A percentile compares a stretch with the other conserved stretches of the same genome.
Evolutionary conservation across 2,888 invertebrate species (phyloP).

Genomic region (Luffia ferchaultella): DNA sequence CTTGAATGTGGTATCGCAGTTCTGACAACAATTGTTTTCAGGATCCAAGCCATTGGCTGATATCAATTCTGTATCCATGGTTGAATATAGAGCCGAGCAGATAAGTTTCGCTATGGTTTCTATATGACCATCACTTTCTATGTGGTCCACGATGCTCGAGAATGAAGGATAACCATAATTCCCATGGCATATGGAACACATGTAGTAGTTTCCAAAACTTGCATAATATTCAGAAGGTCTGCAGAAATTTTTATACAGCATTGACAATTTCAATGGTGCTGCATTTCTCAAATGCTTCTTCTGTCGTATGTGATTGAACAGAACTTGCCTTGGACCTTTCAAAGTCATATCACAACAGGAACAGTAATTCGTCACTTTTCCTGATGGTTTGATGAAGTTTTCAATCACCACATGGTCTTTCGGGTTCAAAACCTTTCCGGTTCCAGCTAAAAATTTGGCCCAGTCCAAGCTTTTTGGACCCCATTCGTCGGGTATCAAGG

Average conservation of each 20-base stretch:
- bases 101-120: conserved; percentile 40
- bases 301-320: conserved; percentile 56
- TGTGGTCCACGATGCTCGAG: conserved; percentile 47
- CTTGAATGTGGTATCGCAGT: conserved; percentile 32
- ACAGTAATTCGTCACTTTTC: conserved; percentile 50
- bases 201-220: conserved; percentile 53
- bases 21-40: conserved; percentile 29
- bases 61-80: conserved; percentile 27
- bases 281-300: conserved; percentile 56
- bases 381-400: conserved; percentile 52
- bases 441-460: conserved; percentile 50
- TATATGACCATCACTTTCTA: conserved; percentile 41
- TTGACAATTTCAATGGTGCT: conserved; percentile 41
- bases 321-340: conserved; percentile 51
- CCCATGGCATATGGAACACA: conserved; percentile 44
- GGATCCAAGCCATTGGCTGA: conserved; percentile 22
- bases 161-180: conserved; percentile 46
- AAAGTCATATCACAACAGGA: conserved; percentile 53
- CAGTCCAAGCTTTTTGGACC: conserved; percentile 53
- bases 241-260: conserved; percentile 48
- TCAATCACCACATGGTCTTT: conserved; percentile 53
- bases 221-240: conserved; percentile 51
- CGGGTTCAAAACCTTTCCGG: conserved; percentile 44
- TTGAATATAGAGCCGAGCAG: conserved; percentile 29
- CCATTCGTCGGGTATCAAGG: conserved; percentile 49